phyloP scores from a whole-genome alignment of 2,797 vertebrate species.

The Lagodon rhomboides region DNA sequence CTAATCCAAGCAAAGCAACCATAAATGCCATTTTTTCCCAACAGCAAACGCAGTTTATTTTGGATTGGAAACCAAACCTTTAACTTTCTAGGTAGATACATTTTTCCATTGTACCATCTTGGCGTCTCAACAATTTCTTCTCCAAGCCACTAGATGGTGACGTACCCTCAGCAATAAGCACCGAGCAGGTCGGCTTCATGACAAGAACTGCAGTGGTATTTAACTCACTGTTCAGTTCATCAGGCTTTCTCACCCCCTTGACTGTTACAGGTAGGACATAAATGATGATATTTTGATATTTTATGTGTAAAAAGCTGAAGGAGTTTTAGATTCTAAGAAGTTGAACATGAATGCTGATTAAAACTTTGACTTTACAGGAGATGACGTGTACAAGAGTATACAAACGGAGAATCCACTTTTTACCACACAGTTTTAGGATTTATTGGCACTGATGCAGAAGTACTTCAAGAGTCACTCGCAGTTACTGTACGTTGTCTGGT shows the following conservation, averaged over 20 bases:
- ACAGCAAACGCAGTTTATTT: too few relatives aligned
- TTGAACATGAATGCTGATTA: not conserved
- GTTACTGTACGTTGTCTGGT: not conserved
- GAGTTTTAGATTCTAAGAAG: not conserved
- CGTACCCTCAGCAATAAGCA: slow-evolving; percentile 53
- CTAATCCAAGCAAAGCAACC: not conserved
- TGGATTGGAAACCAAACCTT: not conserved
- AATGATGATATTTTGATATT: not conserved
- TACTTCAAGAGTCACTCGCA: not conserved
- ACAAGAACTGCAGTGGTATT: not conserved
- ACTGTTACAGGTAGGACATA: not conserved
- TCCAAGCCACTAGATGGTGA: slow-evolving; percentile 71
- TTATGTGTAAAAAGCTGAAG: not conserved
- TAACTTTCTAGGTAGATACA: not conserved
- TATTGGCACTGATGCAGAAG: not conserved
- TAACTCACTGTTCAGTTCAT: not conserved
- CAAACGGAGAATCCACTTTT: not conserved
- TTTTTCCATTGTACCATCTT: not conserved
- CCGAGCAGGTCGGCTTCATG: not conserved
- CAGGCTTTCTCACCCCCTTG: not conserved
- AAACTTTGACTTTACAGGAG: not conserved
- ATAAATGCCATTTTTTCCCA: too few relatives aligned
- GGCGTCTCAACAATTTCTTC: not conserved
- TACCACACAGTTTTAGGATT: not conserved
- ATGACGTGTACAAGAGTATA: not conserved